Conservation (phyloP, 1,140 invertebrate species). For the Tetraneura akinire region DNA sequence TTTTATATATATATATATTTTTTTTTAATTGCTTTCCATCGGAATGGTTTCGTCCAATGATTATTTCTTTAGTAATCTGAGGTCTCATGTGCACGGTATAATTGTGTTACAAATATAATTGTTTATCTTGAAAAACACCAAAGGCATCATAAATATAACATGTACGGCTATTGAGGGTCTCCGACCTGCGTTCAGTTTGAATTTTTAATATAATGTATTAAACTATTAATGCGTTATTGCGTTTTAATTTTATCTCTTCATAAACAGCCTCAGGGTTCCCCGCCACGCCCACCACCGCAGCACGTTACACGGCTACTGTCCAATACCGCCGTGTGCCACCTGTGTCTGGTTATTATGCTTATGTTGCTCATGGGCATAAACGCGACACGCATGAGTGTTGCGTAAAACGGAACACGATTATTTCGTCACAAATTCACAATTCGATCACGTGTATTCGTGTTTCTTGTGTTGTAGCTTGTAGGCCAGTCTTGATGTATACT, state of each 20-base stretch:
- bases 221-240: no score
- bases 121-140: slow-evolving; percentile 2
- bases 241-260: slow-evolving; percentile 42
- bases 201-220: neutral
- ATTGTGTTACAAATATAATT: neutral
- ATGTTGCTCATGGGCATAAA: neutral
- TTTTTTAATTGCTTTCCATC: slow-evolving; percentile 33
- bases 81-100: neutral
- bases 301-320: neutral
- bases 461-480: neutral
- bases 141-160: no score
- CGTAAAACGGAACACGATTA: slow-evolving; percentile 22
- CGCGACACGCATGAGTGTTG: neutral
- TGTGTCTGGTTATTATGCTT: neutral
- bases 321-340: slow-evolving; percentile 25
- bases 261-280: slow-evolving; percentile 48
- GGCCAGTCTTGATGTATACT: neutral
- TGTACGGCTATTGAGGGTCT: neutral
- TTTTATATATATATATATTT: no score
- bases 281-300: neutral
- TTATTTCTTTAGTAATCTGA: slow-evolving; percentile 51
- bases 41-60: slow-evolving; percentile 44
- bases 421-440: slow-evolving; percentile 5
- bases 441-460: slow-evolving; percentile 22
- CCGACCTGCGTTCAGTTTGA: neutral